Conservation (phyloP, 2,797 vertebrate species). For the Crenuchus spilurus region DNA sequence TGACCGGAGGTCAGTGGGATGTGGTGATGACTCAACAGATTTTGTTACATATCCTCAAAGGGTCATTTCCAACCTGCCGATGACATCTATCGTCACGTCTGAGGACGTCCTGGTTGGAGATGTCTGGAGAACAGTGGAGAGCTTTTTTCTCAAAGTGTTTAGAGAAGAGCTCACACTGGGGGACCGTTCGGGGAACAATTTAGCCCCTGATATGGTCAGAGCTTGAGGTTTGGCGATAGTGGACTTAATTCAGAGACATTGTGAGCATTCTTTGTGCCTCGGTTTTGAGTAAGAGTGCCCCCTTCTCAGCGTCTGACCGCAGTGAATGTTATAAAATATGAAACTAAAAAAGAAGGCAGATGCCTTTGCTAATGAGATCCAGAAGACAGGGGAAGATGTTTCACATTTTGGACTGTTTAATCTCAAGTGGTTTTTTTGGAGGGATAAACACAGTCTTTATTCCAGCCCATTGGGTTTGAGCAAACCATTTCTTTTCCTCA, state of each 20-base stretch:
- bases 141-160: not conserved
- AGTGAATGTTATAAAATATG: slow-evolving; percentile 18
- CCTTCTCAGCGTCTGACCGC: not conserved
- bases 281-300: not conserved
- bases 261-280: not conserved
- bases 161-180: not conserved
- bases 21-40: too few species aligned
- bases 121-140: not conserved
- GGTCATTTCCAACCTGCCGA: not conserved
- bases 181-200: not conserved
- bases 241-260: not conserved
- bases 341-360: not conserved
- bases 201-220: not conserved
- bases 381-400: slow-evolving; percentile 62
- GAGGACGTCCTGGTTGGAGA: not conserved
- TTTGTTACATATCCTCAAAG: not conserved
- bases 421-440: slow-evolving; percentile 64
- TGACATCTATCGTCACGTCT: not conserved
- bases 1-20: too few species aligned
- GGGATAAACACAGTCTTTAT: slow-evolving; percentile 68
- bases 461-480: slow-evolving; percentile 69
- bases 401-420: slow-evolving; percentile 59
- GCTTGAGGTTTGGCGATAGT: slow-evolving; percentile 6
- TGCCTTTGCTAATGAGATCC: slow-evolving; percentile 67
- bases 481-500: slow-evolving; percentile 65